Base-by-base conservation (phyloP, 2,113 vertebrate genomes). In the Melanocharis versteri region DNA sequence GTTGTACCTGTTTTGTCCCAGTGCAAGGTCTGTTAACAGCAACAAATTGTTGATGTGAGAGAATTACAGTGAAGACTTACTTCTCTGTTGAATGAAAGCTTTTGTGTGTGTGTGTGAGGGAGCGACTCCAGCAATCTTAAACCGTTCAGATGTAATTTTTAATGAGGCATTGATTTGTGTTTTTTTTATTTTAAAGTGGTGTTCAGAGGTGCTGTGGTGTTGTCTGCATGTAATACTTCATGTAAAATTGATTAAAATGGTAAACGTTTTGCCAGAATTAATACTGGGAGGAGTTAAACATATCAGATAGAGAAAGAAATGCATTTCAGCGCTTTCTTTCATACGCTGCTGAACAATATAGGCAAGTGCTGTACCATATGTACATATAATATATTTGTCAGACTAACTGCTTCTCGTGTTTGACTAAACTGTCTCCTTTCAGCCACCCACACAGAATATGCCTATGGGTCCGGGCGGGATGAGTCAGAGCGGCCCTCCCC, bases 401-500 rank as follows among this genome's bases (percentile, higher is more conserved):
- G 95, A 81, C 87, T 97, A 94, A 97, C 76, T 95, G 94, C 94
- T 97, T 95, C 94, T 97, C 15, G 69, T 97, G 94, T 97, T 97
- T 98, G 94, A 97, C 93, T 97, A 94, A 97, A 97, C 96, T 98
- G 96, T 96, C 97, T 98, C 87, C 98, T 96, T 98, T 93, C 97
- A 99, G 99, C 99, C 99, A 85, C 99, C 99, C 94, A 98, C 99
- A 97, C 99, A 99, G 98, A 99, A 98, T 98, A 99, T 99, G 99
- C 98, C 99, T 93, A 99, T 99, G 99, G 99, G 99, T 97, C 99
- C 99, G 37, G 99, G 99, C 93, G 99, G 98, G 93, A 99, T 99
- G 99, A 99, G 97, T 98, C 99, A 99, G 97, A 99, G 98, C 18
- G 99, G 99, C 83, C 98, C 99, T 95, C 98, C 98, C 78, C 99